Base-by-base conservation (phyloP, 2,113 vertebrate species). In the Ochotona curzoniae region DNA sequence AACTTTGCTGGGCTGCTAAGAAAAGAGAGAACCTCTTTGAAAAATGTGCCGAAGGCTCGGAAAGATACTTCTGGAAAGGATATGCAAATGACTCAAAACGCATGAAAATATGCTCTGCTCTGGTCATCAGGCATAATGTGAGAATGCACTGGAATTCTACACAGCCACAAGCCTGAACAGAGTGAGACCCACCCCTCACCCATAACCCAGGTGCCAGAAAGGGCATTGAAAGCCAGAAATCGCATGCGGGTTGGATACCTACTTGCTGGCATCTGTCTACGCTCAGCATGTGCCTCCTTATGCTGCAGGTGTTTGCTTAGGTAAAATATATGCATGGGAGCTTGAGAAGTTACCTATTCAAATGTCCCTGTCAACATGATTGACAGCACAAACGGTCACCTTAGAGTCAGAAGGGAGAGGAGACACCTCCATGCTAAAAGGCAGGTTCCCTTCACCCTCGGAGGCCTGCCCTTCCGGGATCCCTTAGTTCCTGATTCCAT, bases 401-500 rank as follows among this genome's bases (percentile, higher is more conserved):
- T 71, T 64, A 60, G 23, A 44, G 30, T 73, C 30, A 11, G 30
- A 67, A 8, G 87, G 25, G n/a, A 69, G 13, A 18, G 23, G 17
- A 26, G 75, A 64, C 69, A 1, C n/a, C 30, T 26, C 26, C 28
- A 85, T 61, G 76, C 38, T 51, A 49, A 71, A 38, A 28, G 71
- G 32, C 35, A 66, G 54, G 54, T n/a, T 30, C 71, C 67, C 73
- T 54, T 54, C 9, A 67, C 14, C 9, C 32, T 78, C 44, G 63
- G 23, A 90, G 66, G 35, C 49, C 28, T 32, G 30, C 61, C 17
- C 32, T 71, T 93, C 70, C 57, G 81, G 57, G 81, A 76, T 85
- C 44, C 25, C 20, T 87, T 93, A 74, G 26, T 60, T 83, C 90
- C 75, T 32, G 57, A 70, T 91, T 85, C 61, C 74, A 47, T 79